These are phyloP conservation scores for Halictus rubicundus DNA, from an alignment of 1,140 invertebrate species.

Conservation along the genomic window DNA sequence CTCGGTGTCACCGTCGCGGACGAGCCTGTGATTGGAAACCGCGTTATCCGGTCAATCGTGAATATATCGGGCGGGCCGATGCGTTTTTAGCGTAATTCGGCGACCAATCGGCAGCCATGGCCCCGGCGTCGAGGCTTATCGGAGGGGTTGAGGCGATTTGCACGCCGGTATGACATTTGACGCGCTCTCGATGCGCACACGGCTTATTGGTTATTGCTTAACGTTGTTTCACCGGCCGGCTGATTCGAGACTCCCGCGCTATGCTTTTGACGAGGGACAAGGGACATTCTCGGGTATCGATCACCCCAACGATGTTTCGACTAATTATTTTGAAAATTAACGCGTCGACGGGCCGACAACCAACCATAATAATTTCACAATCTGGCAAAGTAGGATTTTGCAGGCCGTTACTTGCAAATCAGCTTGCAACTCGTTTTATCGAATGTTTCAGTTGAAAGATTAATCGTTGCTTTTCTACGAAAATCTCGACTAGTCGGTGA, in stretches of 20 bases:
- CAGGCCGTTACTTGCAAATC: too few species aligned
- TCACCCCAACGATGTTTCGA: neutral
- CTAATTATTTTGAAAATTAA: neutral
- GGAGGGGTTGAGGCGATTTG: slow-evolving; percentile 24
- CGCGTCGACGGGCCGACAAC: too few species aligned
- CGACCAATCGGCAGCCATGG: slow-evolving; percentile 43
- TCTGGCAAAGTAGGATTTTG: too few species aligned
- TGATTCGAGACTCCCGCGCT: slow-evolving; percentile 30
- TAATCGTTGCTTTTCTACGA: too few species aligned
- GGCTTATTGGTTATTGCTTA: slow-evolving; percentile 64
- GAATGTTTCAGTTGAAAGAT: too few species aligned
- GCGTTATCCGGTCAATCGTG: slow-evolving; percentile 67
- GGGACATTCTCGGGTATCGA: neutral
- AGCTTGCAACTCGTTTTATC: too few species aligned
- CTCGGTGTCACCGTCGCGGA: slow-evolving; percentile 52
- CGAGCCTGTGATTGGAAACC: slow-evolving; percentile 70
- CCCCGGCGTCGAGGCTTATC: slow-evolving; percentile 8
- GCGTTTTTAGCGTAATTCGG: slow-evolving; percentile 65
- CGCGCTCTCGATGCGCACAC: slow-evolving; percentile 52
- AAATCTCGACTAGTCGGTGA: too few species aligned
- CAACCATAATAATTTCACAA: too few species aligned
- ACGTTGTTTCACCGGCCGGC: slow-evolving; percentile 54
- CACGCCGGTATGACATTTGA: slow-evolving; percentile 53
- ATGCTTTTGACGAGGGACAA: slow-evolving; percentile 32
- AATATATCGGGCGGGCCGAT: slow-evolving; percentile 42